These are phyloP conservation scores for Xanthia icteritia DNA, from an alignment of 2,888 invertebrate genomes.

Conservation along the genomic window DNA sequence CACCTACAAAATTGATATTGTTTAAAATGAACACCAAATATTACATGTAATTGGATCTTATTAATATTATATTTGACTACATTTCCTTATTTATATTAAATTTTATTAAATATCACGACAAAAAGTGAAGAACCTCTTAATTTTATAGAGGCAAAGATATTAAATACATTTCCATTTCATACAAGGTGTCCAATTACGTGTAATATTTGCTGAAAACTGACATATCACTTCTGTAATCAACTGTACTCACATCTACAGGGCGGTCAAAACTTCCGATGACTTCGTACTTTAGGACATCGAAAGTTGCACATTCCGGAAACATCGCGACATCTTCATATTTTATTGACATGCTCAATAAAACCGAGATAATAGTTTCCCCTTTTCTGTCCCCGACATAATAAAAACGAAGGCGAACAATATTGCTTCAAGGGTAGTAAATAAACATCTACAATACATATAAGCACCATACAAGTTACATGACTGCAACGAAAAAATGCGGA, in stretches of 20 bases:
- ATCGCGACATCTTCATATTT: slow-evolving; percentile 67
- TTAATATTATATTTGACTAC: slow-evolving; percentile 44
- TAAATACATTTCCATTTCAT: slow-evolving; percentile 42
- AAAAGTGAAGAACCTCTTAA: slow-evolving; percentile 44
- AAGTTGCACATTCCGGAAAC: slow-evolving; percentile 66
- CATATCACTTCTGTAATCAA: slow-evolving; percentile 38
- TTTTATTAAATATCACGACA: slow-evolving; percentile 48
- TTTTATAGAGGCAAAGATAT: slow-evolving; percentile 44
- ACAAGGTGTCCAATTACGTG: slow-evolving; percentile 1
- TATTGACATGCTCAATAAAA: slow-evolving; percentile 79
- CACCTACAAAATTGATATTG: slow-evolving; percentile 40
- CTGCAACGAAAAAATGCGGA: slow-evolving; percentile 80
- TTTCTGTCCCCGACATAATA: slow-evolving; percentile 64
- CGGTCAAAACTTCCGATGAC: slow-evolving; percentile 50
- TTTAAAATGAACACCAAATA: slow-evolving; percentile 29
- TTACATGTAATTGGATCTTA: slow-evolving; percentile 13
- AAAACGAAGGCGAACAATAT: slow-evolving; percentile 74
- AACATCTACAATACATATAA: slow-evolving; percentile 79
- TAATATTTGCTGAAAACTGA: slow-evolving; percentile 27
- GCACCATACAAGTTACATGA: slow-evolving; percentile 86
- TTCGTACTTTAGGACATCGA: slow-evolving; percentile 35
- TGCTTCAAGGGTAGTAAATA: slow-evolving; percentile 75
- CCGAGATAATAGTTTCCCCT: slow-evolving; percentile 77
- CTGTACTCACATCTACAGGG: slow-evolving; percentile 50
- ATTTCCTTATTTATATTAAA: slow-evolving; percentile 38